Percentiles rank a stretch among this genome's conserved stretches.
Conservation (phyloP, 2,888 invertebrate species). For the Cheilosia vernalis region DNA sequence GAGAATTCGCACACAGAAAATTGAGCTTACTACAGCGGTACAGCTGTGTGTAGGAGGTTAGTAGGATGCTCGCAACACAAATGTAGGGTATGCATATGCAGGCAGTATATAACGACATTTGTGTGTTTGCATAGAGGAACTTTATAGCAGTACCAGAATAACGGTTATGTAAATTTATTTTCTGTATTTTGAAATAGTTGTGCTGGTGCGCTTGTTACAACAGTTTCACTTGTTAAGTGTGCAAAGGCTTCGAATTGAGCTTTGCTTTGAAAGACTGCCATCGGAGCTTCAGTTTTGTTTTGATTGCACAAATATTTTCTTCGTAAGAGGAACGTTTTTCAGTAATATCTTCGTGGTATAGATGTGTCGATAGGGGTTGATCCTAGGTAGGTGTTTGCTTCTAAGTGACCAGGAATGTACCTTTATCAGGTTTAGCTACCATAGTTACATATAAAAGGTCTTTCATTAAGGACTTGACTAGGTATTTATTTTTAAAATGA, state of each 20-base stretch:
- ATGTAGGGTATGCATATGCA: slow-evolving; percentile 35
- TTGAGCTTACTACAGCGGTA: not conserved
- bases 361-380: not conserved
- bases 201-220: slow-evolving; percentile 22
- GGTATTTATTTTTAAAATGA: too few relatives aligned
- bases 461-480: too few relatives aligned
- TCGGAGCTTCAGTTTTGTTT: not conserved
- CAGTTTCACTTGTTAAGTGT: slow-evolving; percentile 46
- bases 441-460: too few relatives aligned
- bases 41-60: slow-evolving; percentile 64
- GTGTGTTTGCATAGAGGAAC: slow-evolving; percentile 30
- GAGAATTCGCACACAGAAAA: slow-evolving; percentile 31
- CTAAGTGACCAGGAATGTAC: too few relatives aligned
- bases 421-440: too few relatives aligned
- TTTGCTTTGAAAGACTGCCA: not conserved
- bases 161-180: slow-evolving; percentile 68
- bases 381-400: too few relatives aligned
- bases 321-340: not conserved
- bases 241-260: not conserved
- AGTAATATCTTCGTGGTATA: not conserved
- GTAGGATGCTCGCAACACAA: slow-evolving; percentile 53
- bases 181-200: slow-evolving; percentile 23
- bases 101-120: slow-evolving; percentile 1
- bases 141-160: slow-evolving; percentile 51
- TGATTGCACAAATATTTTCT: not conserved